These are phyloP conservation scores for Otolemur garnettii DNA, from an alignment of 2,113 vertebrate genomes.

Conservation along the genomic window DNA sequence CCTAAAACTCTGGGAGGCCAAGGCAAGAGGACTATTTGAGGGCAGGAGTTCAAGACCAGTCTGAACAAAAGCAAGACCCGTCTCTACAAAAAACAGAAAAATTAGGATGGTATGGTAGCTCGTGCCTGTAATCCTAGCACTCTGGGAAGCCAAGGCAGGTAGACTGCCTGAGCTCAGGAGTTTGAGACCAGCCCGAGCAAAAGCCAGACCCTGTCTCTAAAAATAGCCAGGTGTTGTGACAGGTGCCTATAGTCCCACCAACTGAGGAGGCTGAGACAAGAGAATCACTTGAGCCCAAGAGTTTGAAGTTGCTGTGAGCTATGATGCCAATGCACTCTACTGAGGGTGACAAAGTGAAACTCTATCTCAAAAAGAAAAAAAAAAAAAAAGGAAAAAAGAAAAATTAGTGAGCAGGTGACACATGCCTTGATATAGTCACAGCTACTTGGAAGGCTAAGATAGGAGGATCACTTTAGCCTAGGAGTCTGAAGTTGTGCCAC, in stretches of 20 bases:
- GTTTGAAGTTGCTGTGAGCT: too few relatives aligned
- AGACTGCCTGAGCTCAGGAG: background rate
- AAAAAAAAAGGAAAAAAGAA: too few relatives aligned
- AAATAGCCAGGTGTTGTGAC: background rate
- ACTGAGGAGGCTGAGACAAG: background rate
- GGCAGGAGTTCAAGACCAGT: background rate
- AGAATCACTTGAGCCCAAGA: background rate
- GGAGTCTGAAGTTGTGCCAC: too few relatives aligned
- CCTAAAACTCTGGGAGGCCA: background rate
- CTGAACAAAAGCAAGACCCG: background rate
- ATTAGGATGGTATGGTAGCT: background rate
- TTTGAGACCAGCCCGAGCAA: background rate
- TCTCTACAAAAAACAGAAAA: background rate
- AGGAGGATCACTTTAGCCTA: too few relatives aligned
- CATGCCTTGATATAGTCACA: too few relatives aligned
- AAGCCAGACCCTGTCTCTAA: background rate
- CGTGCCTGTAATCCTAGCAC: background rate
- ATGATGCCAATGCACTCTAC: too few relatives aligned
- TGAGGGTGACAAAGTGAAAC: background rate
- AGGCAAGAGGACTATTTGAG: background rate
- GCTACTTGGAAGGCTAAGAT: too few relatives aligned
- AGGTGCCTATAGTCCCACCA: background rate
- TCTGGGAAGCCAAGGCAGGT: background rate
- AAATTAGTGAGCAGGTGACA: too few relatives aligned
- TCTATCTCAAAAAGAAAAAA: too few relatives aligned